Base-by-base conservation (phyloP, 1,140 invertebrate genomes). In the Charaxes varanes region DNA sequence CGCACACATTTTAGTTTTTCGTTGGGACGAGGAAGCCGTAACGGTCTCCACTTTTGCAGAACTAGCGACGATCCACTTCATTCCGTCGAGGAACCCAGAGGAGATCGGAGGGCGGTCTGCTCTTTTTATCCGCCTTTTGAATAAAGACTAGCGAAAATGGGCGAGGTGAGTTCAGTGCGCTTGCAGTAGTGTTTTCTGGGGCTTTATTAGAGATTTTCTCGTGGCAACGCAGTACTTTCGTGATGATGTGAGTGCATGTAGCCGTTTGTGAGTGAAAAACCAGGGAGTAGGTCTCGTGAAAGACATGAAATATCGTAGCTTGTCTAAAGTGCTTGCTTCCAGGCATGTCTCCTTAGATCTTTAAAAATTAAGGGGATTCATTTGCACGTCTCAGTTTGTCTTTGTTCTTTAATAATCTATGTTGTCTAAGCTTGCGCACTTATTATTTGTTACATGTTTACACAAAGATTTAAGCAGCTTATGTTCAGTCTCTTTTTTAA, bases 61-160 rank as follows among this genome's bases (percentile, higher is more conserved):
- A 79, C 81, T 79, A 79, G 62, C 65, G 63, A 63, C 63, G 66
- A 66, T 63, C 70, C 62, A 76, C 61, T 71, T 70, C 72, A 62
- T 68, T 67, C 69, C 68, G 62, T 64, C 67, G 71, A 77, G 62
- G 73, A 68, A 69, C 58, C 56, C 53, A 76, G 65, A 70, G 65
- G 72, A 76, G 67, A 65, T 61, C 65, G 58, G 66, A 58, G 68
- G 73, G 73, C 78, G 78, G 66, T 71, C 71, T 63, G 62, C 62
- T 70, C 68, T 71, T 77, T 76, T 72, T 69, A 62, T 69, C 74
- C 73, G 70, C 72, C 73, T 79, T 77, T 52, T 70, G 60, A 55
- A 73, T 80, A 82, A 59, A 83, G 70, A 79, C 73, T 80, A 73
- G 63, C 62, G 70, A 80, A 77, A 80, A 83, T 83, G 79, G 79